A percentile compares a stretch with the other conserved stretches of the same genome.
Conservation (phyloP, 2,888 invertebrate genomes). For the Dolomedes plantarius region DNA sequence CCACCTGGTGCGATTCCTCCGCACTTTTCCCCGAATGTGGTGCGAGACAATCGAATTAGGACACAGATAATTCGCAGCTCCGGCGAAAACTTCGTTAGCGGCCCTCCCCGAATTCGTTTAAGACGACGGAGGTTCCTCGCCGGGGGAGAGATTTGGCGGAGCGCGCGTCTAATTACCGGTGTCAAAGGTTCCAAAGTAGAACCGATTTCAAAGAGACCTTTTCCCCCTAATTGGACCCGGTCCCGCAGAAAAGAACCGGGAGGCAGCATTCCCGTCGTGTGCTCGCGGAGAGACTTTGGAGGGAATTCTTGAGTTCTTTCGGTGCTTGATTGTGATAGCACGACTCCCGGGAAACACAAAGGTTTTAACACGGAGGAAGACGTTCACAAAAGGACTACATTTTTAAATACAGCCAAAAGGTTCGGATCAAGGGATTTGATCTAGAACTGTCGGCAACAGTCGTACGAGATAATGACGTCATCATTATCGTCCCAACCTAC, state of each 20-base stretch:
- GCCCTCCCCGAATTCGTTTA: constrained; percentile 54
- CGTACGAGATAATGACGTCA: no score
- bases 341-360: no score
- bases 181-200: constrained; percentile 62
- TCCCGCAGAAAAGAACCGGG: constrained; percentile 36
- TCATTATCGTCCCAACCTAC: no score
- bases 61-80: constrained; percentile 18
- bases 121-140: constrained; percentile 36
- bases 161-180: constrained; percentile 48
- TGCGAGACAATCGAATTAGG: constrained; percentile 22
- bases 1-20: not conserved
- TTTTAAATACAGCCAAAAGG: no score
- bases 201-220: constrained; percentile 61
- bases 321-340: no score
- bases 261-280: not conserved
- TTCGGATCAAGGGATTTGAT: no score
- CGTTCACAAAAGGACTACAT: no score
- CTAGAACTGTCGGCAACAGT: no score
- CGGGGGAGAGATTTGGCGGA: constrained; percentile 45
- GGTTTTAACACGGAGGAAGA: no score
- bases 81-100: constrained; percentile 51
- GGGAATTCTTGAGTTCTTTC: no score
- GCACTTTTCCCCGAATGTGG: not conserved
- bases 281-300: no score
- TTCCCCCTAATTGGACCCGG: constrained; percentile 38